Base-by-base conservation (phyloP, 2,888 invertebrate species). In the Kuschelorhynchus macadamiae region DNA sequence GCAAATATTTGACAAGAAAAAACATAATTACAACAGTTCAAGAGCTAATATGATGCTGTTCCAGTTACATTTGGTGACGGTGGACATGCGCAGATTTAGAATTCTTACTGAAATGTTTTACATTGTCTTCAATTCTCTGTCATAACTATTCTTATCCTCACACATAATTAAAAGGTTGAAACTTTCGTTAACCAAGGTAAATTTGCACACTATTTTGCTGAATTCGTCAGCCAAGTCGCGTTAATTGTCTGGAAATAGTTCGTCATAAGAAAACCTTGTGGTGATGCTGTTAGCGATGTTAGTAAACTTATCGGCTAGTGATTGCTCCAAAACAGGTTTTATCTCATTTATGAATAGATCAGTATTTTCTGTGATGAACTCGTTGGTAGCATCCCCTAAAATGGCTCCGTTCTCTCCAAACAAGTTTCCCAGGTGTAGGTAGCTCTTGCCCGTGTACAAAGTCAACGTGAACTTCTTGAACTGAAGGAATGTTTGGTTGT, bases 281-380 rank as follows among this genome's bases (percentile, higher is more conserved):
- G 90, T 90, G 68, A 92, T 90, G 80, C 88, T 89, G 76, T 91
- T 91, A 0, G 91, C 89, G 77, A 91, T 89, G 70, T 88, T 88
- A 0, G 90, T 90, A 75, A 92, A 90, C 64, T 90, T 87, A 47
- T 89, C 88, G 1, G 88, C 86, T 42, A 91, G 84, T 12, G 89
- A 86, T 42, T 85, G 82, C 76, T 91, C 91, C 76, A 91, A 78
- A 17, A 88, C 88, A 5, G 91, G 91, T 70, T 86, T 87, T 72
- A 92, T 87, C 82, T 91, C 90, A 70, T 88, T 86, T n/a, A 91
- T 77, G 75, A 92, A 88, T 0, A 90, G 82, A 68, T 88, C 87
- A 20, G 89, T 88, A 80, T 91, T 91, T 41, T 90, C 88, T 75
- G 89, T 90, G 66, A 92, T 85, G 49, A 91, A 87, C 70, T 89